Evolutionary conservation across 2,113 vertebrate species (phyloP).

Genomic region (Calyptommatus sinebrachiatus): DNA sequence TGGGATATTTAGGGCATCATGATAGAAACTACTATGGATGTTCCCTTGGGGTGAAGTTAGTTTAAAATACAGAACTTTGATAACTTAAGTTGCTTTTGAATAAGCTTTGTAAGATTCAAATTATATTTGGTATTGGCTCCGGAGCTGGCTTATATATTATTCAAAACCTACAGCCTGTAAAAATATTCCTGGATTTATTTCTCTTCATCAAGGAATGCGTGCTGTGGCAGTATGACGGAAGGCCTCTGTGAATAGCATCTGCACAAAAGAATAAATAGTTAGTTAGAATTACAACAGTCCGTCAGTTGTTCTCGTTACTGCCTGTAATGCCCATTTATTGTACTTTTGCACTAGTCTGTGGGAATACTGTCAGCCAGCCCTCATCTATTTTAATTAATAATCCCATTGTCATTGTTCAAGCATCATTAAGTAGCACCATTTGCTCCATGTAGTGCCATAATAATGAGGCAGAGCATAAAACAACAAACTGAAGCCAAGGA

Average conservation of each 20-base stretch:
- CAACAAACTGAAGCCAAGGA: conserved; percentile 16
- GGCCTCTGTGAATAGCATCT: neutral
- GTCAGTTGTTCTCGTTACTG: conserved; percentile 34
- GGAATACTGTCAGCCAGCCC: conserved; percentile 56
- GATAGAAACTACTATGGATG: too few species aligned
- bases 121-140: neutral
- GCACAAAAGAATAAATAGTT: neutral
- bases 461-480: conserved; percentile 46
- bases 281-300: neutral
- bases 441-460: conserved; percentile 46
- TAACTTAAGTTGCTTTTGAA: neutral
- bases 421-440: conserved; percentile 46
- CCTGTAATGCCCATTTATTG: conserved; percentile 57
- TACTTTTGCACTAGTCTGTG: conserved; percentile 57
- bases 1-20: too few species aligned
- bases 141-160: neutral
- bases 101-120: too few species aligned
- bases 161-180: neutral
- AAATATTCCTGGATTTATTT: neutral
- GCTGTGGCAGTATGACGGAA: neutral
- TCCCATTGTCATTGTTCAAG: conserved; percentile 65
- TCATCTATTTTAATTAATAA: conserved; percentile 57
- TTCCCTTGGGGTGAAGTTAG: too few species aligned
- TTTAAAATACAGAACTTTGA: neutral
- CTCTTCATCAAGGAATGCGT: neutral